A percentile compares a stretch with the other conserved stretches of the same genome.
These are phyloP conservation scores for Operophtera brumata DNA, from an alignment of 2,888 invertebrate species.

Conservation along the genomic window DNA sequence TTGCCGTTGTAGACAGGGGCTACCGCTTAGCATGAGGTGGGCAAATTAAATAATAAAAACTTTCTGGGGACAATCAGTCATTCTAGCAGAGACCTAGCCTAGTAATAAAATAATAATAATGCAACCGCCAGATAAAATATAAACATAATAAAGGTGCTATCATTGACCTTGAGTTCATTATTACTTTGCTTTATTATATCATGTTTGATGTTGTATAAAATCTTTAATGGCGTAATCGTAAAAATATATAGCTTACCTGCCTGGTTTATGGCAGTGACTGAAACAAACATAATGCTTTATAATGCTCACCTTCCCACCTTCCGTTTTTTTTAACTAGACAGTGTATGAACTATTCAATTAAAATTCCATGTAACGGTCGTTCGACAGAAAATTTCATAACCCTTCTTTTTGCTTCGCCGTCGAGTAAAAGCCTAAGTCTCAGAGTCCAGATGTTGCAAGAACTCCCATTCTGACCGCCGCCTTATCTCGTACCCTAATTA, in stretches of 20 bases:
- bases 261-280: conserved; percentile 17
- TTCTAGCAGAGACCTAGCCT: too few species aligned
- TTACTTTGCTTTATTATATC: conserved; percentile 18
- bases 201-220: conserved; percentile 23
- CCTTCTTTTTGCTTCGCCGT: conserved; percentile 1
- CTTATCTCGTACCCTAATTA: conserved; percentile 18
- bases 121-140: background rate
- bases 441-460: conserved; percentile 18
- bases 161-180: conserved; percentile 14
- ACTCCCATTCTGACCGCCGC: conserved; percentile 6
- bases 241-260: conserved; percentile 21
- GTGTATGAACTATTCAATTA: background rate
- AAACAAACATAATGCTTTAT: conserved; percentile 4
- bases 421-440: conserved; percentile 6
- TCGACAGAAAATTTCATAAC: background rate
- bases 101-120: background rate
- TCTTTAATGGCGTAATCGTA: conserved; percentile 19
- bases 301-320: too few species aligned
- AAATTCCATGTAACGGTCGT: background rate
- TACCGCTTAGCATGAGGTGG: too few species aligned
- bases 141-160: background rate
- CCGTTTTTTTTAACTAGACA: background rate
- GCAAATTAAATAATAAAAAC: background rate
- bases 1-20: too few species aligned
- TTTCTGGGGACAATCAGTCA: too few species aligned